A percentile compares a stretch with the other conserved stretches of the same genome.
phyloP scores from a whole-genome alignment of 1,140 invertebrate species.

The Lethrus apterus region DNA sequence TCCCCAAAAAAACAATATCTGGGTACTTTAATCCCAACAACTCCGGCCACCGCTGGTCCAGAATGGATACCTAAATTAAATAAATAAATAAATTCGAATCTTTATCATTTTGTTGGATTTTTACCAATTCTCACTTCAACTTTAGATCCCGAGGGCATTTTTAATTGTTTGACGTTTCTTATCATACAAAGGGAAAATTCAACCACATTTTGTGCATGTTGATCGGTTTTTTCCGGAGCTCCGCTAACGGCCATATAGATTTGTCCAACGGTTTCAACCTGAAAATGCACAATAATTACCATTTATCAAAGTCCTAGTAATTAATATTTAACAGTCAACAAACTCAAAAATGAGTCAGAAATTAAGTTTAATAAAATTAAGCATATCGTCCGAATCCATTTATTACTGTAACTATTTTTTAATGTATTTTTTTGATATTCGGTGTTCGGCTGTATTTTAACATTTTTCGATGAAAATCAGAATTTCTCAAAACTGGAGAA shows the following conservation, averaged over 20 bases:
- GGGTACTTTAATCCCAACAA: slow-evolving; percentile 64
- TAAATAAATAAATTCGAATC: slow-evolving; percentile 29
- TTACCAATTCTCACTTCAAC: slow-evolving; percentile 57
- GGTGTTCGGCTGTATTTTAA: no score
- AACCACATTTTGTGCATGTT: slow-evolving; percentile 75
- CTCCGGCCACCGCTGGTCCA: slow-evolving; percentile 55
- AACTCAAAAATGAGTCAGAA: no score
- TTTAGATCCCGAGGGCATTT: slow-evolving; percentile 44
- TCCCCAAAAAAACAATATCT: slow-evolving; percentile 80
- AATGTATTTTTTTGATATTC: no score
- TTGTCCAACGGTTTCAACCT: slow-evolving; percentile 81
- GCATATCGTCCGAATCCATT: no score
- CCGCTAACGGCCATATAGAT: slow-evolving; percentile 84
- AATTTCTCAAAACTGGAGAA: no score
- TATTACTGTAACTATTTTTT: no score
- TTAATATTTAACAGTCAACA: no score
- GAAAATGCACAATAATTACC: no score
- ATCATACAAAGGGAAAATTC: slow-evolving; percentile 63
- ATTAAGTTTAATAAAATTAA: no score
- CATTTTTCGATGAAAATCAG: no score
- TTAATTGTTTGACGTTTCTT: slow-evolving; percentile 48
- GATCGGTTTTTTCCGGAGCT: slow-evolving; percentile 66
- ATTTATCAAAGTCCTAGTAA: no score
- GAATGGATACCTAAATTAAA: slow-evolving; percentile 41
- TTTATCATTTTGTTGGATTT: no score